Evolutionary conservation across 1,140 invertebrate species (phyloP).

Genomic region (Lysiphlebus fabarum): DNA sequence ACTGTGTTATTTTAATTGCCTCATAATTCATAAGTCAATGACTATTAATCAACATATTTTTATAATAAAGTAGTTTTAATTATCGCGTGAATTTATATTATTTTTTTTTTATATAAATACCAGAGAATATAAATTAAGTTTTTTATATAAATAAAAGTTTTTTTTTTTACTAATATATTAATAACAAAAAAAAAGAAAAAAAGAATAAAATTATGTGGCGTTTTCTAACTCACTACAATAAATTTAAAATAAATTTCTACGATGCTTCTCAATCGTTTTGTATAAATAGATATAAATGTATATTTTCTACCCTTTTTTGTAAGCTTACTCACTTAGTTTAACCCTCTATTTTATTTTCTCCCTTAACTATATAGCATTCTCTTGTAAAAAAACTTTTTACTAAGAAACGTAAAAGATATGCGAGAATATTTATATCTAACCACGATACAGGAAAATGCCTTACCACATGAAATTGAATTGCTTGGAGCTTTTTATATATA

Average conservation of each 20-base stretch:
- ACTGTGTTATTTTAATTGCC: too few relatives aligned
- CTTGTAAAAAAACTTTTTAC: neutral
- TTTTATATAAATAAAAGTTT: neutral
- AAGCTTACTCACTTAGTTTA: conserved; percentile 16
- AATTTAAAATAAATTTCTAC: conserved; percentile 16
- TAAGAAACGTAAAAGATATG: too few relatives aligned
- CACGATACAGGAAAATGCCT: too few relatives aligned
- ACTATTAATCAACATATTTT: too few relatives aligned
- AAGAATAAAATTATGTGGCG: neutral
- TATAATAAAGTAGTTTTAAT: too few relatives aligned
- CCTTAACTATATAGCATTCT: neutral
- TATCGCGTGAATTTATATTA: too few relatives aligned
- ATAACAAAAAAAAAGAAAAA: too few relatives aligned
- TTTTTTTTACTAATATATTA: too few relatives aligned
- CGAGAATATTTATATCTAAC: too few relatives aligned
- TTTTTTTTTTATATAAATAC: too few relatives aligned
- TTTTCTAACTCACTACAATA: conserved; percentile 17
- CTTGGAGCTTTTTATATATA: too few relatives aligned
- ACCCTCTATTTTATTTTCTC: neutral
- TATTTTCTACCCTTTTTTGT: neutral
- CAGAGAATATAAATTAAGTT: neutral
- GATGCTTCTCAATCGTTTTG: conserved; percentile 16
- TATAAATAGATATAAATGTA: neutral
- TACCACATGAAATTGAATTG: neutral
- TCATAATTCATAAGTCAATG: too few relatives aligned